phyloP scores from a whole-genome alignment of 2,797 vertebrate genomes.

The Periophthalmus magnuspinnatus region DNA sequence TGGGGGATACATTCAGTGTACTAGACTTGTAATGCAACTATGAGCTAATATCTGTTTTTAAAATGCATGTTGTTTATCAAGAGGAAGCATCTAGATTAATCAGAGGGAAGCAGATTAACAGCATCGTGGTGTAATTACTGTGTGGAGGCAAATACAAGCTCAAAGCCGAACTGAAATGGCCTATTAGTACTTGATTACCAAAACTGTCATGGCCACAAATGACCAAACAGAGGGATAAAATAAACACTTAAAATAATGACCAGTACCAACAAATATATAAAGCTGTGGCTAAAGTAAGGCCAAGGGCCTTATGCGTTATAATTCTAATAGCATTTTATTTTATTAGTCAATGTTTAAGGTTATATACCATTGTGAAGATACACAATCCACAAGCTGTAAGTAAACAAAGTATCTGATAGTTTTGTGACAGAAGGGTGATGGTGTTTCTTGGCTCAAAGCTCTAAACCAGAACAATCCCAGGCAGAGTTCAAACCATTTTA shows the following conservation, averaged over 20 bases:
- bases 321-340: too few relatives aligned
- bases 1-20: neutral
- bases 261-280: neutral
- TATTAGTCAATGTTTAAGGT: too few relatives aligned
- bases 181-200: slow-evolving; percentile 20
- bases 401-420: neutral
- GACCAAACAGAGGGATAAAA: slow-evolving; percentile 20
- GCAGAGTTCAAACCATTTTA: neutral
- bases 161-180: slow-evolving; percentile 49
- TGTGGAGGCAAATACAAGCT: slow-evolving; percentile 60
- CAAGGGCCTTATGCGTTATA: too few relatives aligned
- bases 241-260: neutral
- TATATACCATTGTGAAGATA: neutral
- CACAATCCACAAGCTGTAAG: neutral
- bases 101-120: slow-evolving; percentile 39
- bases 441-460: neutral
- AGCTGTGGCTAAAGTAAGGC: too few relatives aligned
- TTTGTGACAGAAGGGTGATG: neutral
- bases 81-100: slow-evolving; percentile 48
- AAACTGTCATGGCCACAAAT: slow-evolving; percentile 6
- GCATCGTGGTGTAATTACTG: slow-evolving; percentile 55
- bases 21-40: neutral
- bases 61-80: slow-evolving; percentile 2
- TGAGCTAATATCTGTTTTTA: neutral
- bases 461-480: too few relatives aligned